Base-by-base conservation (phyloP, 2,888 invertebrate species). In the Stenurella melanura region DNA sequence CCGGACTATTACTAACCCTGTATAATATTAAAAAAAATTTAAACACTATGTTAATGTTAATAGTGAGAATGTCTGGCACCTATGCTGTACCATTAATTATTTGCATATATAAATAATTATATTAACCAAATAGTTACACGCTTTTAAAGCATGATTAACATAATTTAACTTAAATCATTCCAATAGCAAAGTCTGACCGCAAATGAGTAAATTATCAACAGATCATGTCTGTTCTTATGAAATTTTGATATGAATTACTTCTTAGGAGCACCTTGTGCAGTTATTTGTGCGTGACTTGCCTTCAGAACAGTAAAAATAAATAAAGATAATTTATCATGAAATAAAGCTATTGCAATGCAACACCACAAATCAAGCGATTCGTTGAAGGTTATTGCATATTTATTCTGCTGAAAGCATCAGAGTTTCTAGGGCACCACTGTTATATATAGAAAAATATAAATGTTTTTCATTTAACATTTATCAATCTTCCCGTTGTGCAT, bases 341-440 rank as follows among this genome's bases (percentile, higher is more conserved):
- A 50, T 50, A n/a, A 50, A 50, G n/a, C 7, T 50, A 11, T 9
- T 38, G 38, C 38, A 42, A 42, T 50, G 50, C 50, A n/a, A 50
- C 7, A 1, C 6, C 15, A 42, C 15, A 42, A 42, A 42, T 15
- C 5, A 50, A 50, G 50, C 4, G n/a, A 50, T n/a, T 50, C 7
- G 50, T n/a, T 50, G 50, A 50, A 50, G 50, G 50, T 50, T n/a
- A n/a, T 50, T 50, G 12, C 15, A n/a, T 6, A 19, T 58, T 19
- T 58, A 5, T 12, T 19, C 21, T 50, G 58, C 26, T 15, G 30
- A 30, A 61, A 30, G 30, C 21, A 30, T 61, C 61, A 61, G 30
- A 34, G 61, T 61, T 61, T 34, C 61, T 61, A 61, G 61, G 61
- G 17, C 61, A 61, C 26, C 21, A 15, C 11, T n/a, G 61, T n/a